These are phyloP conservation scores for Acromyrmex echinatior DNA, from an alignment of 1,140 invertebrate species.

Conservation along the genomic window DNA sequence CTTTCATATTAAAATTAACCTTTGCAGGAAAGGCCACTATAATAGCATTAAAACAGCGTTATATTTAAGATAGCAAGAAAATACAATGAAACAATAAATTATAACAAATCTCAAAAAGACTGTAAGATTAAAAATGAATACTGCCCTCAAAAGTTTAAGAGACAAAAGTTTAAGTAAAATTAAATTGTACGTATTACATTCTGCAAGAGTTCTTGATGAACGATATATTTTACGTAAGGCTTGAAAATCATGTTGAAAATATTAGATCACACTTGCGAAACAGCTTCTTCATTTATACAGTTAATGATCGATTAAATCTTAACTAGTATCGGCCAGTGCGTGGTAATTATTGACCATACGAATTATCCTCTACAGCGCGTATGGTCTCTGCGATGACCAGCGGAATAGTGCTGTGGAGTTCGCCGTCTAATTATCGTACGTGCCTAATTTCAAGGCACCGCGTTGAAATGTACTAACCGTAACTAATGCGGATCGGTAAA, in stretches of 20 bases:
- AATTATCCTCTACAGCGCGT: constrained; percentile 68
- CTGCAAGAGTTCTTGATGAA: neutral
- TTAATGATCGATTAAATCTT: constrained; percentile 58
- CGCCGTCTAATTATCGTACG: constrained; percentile 75
- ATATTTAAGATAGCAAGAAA: too few species aligned
- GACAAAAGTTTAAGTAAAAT: neutral
- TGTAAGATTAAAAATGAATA: too few species aligned
- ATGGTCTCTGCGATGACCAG: constrained; percentile 68
- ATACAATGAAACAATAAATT: too few species aligned
- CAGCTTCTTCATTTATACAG: constrained; percentile 32
- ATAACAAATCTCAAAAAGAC: too few species aligned
- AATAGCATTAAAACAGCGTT: too few species aligned
- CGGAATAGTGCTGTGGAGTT: constrained; percentile 61
- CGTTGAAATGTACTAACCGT: constrained; percentile 75
- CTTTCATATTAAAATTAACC: neutral
- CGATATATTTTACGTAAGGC: neutral
- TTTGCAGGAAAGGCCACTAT: too few species aligned
- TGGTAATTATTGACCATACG: constrained; percentile 71
- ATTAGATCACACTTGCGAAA: neutral
- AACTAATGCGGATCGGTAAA: constrained; percentile 77
- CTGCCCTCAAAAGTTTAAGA: neutral
- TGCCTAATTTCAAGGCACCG: constrained; percentile 76
- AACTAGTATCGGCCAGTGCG: neutral
- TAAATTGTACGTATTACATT: neutral
- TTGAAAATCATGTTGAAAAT: neutral